Conservation (phyloP, 2,888 invertebrate species). For the Drosophila flavopinicola region DNA sequence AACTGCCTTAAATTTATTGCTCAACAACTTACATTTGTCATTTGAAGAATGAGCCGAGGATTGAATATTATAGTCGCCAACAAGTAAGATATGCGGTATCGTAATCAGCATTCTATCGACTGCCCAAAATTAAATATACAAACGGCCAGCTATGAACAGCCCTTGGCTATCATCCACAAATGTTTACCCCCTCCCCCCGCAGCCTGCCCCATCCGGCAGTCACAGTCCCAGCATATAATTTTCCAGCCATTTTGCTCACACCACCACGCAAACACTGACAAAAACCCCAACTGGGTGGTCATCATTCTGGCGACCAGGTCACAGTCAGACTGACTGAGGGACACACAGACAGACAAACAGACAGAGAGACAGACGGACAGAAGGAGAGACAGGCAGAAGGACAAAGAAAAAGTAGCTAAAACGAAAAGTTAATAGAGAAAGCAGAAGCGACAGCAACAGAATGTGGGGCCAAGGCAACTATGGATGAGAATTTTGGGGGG, state of each 20-base stretch:
- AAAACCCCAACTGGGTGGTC: constrained; percentile 53
- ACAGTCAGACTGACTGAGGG: constrained; percentile 55
- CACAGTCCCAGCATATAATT: constrained; percentile 36
- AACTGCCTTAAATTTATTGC: background rate
- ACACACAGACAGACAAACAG: constrained; percentile 20
- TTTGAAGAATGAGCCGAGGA: constrained; percentile 1
- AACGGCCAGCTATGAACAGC: constrained; percentile 30
- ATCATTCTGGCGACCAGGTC: constrained; percentile 75
- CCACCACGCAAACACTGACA: constrained; percentile 22
- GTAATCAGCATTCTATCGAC: constrained; percentile 35
- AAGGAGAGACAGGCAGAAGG: constrained; percentile 36
- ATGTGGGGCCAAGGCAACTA: constrained; percentile 74
- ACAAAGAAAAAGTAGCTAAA: constrained; percentile 78
- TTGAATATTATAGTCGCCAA: constrained; percentile 1
- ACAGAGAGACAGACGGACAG: constrained; percentile 6
- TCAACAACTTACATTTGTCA: constrained; percentile 4
- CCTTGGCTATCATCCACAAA: constrained; percentile 46
- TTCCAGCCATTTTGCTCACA: constrained; percentile 51
- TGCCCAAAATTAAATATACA: constrained; percentile 40
- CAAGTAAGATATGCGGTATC: constrained; percentile 16
- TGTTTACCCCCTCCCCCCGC: constrained; percentile 12
- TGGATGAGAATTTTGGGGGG: constrained; percentile 9
- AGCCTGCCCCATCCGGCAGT: background rate
- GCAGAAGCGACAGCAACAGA: constrained; percentile 68
- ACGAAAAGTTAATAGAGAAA: constrained; percentile 80